phyloP scores from a whole-genome alignment of 1,140 invertebrate species.

The Drosophila persimilis region DNA sequence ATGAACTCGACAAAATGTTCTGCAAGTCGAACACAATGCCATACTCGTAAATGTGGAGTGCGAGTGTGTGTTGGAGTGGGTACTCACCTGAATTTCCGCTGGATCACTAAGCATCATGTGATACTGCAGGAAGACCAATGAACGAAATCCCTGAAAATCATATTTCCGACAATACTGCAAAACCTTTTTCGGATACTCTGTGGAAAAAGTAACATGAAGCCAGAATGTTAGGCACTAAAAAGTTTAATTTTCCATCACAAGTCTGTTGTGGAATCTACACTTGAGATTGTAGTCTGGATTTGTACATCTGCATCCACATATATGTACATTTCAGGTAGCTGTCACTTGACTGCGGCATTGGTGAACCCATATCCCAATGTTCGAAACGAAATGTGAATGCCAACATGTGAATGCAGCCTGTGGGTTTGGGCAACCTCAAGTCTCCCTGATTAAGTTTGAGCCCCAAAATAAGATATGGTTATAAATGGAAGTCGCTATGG shows the following conservation, averaged over 20 bases:
- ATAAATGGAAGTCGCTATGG: too few relatives aligned
- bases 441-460: too few relatives aligned
- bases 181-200: constrained; percentile 79
- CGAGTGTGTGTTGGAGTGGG: background rate
- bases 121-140: constrained; percentile 75
- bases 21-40: constrained; percentile 26
- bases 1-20: constrained; percentile 73
- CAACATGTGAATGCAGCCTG: too few relatives aligned
- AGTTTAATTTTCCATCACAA: constrained; percentile 11
- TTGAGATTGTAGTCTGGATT: too few relatives aligned
- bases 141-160: constrained; percentile 78
- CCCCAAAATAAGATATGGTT: too few relatives aligned
- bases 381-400: too few relatives aligned
- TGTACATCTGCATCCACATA: too few relatives aligned
- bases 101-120: constrained; percentile 79
- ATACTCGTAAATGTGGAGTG: background rate
- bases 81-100: constrained; percentile 76
- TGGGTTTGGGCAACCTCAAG: too few relatives aligned
- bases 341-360: too few relatives aligned
- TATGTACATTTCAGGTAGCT: too few relatives aligned
- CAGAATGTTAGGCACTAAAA: background rate
- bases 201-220: background rate
- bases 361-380: too few relatives aligned
- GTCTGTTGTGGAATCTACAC: background rate
- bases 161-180: constrained; percentile 79